These are phyloP conservation scores for Mactromeris polynyma DNA, from an alignment of 2,888 invertebrate genomes.

Conservation along the genomic window DNA sequence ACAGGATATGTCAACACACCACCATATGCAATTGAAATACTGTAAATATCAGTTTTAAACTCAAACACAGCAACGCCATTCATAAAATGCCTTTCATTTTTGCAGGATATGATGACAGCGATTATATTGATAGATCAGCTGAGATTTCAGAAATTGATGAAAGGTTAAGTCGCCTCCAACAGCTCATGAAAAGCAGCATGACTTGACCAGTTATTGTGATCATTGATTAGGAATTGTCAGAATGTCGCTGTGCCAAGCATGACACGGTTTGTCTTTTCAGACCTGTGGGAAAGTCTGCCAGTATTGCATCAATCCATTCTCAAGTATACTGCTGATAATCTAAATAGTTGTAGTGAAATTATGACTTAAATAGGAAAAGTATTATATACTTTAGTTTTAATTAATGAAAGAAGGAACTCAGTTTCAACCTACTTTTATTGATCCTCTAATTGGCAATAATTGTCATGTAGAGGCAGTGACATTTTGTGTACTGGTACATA, in stretches of 20 bases:
- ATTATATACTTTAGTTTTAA: too few species aligned
- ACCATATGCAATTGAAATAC: too few species aligned
- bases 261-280: neutral
- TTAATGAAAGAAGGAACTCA: too few species aligned
- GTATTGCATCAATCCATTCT: neutral
- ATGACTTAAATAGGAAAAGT: neutral
- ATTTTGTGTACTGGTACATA: too few species aligned
- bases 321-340: neutral
- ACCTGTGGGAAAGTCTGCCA: neutral
- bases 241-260: neutral
- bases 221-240: neutral
- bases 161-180: slow-evolving; percentile 83
- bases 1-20: too few species aligned
- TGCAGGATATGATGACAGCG: slow-evolving; percentile 82
- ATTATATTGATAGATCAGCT: slow-evolving; percentile 83
- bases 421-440: too few species aligned
- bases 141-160: slow-evolving; percentile 86
- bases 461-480: too few species aligned
- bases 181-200: slow-evolving; percentile 83
- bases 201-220: slow-evolving; percentile 63
- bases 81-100: neutral
- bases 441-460: too few species aligned
- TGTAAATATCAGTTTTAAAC: too few species aligned
- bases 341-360: neutral
- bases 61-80: neutral